Percentiles rank a stretch among this genome's conserved stretches.
phyloP scores from a whole-genome alignment of 1,140 invertebrate genomes.

The Rhysida immarginata region DNA sequence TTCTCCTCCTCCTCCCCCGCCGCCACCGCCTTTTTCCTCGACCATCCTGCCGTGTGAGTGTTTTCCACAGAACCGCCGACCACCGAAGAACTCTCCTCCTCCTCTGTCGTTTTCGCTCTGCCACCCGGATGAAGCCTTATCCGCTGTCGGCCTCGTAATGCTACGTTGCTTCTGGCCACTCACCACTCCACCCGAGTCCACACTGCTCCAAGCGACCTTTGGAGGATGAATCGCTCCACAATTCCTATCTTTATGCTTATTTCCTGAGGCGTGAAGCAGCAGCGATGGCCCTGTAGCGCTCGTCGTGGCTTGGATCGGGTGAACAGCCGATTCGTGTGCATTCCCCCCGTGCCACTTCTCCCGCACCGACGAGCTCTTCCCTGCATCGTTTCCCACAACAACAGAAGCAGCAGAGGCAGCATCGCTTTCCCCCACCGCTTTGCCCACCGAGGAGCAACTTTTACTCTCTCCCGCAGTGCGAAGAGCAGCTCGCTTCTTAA shows the following conservation, averaged over 20 bases:
- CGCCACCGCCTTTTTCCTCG: neutral
- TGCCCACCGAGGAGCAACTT: no score
- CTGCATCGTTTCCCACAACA: neutral
- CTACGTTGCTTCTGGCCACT: no score
- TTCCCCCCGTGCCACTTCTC: neutral
- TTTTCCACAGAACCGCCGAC: neutral
- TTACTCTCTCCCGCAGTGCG: constrained; percentile 9
- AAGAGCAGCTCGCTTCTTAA: constrained; percentile 35
- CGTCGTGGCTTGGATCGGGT: neutral
- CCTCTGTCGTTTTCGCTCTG: neutral
- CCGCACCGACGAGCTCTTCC: neutral
- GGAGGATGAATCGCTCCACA: no score
- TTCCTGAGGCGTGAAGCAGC: constrained; percentile 3
- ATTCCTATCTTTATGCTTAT: neutral
- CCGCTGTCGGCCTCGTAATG: no score
- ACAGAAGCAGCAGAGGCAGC: neutral
- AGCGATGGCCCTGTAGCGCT: neutral
- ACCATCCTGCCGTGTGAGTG: neutral
- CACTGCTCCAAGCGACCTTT: neutral
- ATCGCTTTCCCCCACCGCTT: constrained; percentile 21
- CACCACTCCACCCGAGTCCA: neutral
- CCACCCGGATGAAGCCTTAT: neutral
- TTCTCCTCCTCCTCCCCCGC: neutral
- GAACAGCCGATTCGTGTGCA: neutral
- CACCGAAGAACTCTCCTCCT: neutral